Percentiles rank a stretch among this genome's conserved stretches.
phyloP scores from a whole-genome alignment of 1,140 invertebrate genomes.

The Lamellibrachia luymesi region DNA sequence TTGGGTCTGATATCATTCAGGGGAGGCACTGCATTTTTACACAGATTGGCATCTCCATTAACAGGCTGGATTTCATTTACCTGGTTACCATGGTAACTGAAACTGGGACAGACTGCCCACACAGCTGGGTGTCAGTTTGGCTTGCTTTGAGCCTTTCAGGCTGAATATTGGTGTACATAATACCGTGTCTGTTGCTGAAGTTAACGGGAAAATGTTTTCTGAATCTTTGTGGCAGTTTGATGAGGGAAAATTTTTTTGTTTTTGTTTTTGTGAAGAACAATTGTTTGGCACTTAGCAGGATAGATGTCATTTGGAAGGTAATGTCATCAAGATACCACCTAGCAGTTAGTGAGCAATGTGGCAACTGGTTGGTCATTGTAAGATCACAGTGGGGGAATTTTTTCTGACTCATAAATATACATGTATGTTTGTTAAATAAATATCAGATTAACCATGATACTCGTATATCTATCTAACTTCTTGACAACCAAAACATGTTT shows the following conservation, averaged over 20 bases:
- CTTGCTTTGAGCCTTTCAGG: neutral
- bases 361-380: neutral
- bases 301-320: neutral
- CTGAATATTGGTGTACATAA: neutral
- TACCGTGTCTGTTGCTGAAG: neutral
- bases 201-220: neutral
- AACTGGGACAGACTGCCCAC: neutral
- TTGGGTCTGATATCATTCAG: neutral
- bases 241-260: neutral
- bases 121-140: neutral
- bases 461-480: too few species aligned
- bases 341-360: too few species aligned
- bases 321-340: neutral
- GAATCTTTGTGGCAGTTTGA: neutral
- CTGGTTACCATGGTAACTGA: neutral
- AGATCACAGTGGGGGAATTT: neutral
- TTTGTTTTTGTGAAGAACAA: neutral
- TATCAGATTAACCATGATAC: too few species aligned
- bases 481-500: too few species aligned
- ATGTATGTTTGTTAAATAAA: too few species aligned
- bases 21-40: neutral
- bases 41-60: neutral
- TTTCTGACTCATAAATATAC: too few species aligned
- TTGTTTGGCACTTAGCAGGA: neutral
- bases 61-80: neutral